These are phyloP conservation scores for Eupithecia abbreviata DNA, from an alignment of 2,888 invertebrate species.

Conservation along the genomic window DNA sequence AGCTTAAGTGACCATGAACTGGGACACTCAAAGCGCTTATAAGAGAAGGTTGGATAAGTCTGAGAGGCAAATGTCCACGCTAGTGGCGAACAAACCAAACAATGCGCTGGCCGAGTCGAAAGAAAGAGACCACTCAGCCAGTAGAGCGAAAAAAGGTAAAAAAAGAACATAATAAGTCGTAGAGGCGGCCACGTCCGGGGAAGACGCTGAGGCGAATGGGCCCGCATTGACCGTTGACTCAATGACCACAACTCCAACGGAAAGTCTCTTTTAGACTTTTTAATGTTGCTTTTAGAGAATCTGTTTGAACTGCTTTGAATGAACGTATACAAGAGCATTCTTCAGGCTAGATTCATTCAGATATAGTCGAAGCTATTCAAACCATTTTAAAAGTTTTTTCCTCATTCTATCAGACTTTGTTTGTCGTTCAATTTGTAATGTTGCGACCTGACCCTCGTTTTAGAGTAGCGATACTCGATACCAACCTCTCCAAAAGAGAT, in stretches of 20 bases:
- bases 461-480: slow-evolving; percentile 53
- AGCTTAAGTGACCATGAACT: slow-evolving; percentile 60
- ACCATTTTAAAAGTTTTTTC: not conserved
- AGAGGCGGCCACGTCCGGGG: slow-evolving; percentile 67
- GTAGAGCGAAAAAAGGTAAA: slow-evolving; percentile 67
- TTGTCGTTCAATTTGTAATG: slow-evolving; percentile 5
- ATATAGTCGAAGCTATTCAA: slow-evolving; percentile 8
- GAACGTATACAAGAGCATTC: slow-evolving; percentile 1
- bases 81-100: slow-evolving; percentile 68
- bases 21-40: slow-evolving; percentile 52
- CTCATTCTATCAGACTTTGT: not conserved
- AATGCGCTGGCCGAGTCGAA: slow-evolving; percentile 62
- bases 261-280: slow-evolving; percentile 33
- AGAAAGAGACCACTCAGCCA: slow-evolving; percentile 71
- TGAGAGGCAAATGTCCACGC: slow-evolving; percentile 70
- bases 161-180: slow-evolving; percentile 71
- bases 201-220: slow-evolving; percentile 58
- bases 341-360: not conserved
- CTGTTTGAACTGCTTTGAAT: slow-evolving; percentile 12
- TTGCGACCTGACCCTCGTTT: slow-evolving; percentile 23
- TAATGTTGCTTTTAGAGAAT: slow-evolving; percentile 16
- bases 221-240: slow-evolving; percentile 63
- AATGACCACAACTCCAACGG: slow-evolving; percentile 60
- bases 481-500: slow-evolving; percentile 62
- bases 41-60: slow-evolving; percentile 59